Evolutionary conservation across 2,113 vertebrate species (phyloP).

Genomic region (Todiramphus chloris): DNA sequence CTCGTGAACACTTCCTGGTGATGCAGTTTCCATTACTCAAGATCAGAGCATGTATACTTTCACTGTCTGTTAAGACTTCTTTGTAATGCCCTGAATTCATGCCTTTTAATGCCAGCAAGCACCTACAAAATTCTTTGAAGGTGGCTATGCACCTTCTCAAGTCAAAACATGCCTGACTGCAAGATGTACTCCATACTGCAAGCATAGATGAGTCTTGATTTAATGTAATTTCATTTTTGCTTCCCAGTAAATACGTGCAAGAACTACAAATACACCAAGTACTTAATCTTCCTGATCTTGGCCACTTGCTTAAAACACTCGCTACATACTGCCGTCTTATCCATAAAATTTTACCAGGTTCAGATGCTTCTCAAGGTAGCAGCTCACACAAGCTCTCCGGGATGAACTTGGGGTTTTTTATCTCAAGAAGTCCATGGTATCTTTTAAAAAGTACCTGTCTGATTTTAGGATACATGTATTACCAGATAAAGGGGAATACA

Average conservation of each 20-base stretch:
- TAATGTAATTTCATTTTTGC: not conserved
- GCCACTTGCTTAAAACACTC: not conserved
- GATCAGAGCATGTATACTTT: not conserved
- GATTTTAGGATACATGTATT: not conserved
- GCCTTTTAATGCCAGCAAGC: conserved; percentile 1
- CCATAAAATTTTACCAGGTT: not conserved
- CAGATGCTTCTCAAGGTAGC: not conserved
- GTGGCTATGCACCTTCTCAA: not conserved
- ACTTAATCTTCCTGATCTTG: not conserved
- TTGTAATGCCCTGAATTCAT: not conserved
- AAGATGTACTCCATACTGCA: not conserved
- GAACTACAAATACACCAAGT: not conserved
- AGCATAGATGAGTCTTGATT: not conserved
- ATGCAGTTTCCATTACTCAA: not conserved
- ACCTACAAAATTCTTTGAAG: conserved; percentile 39
- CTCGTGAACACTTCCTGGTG: not conserved
- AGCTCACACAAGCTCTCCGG: not conserved
- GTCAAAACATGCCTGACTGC: not conserved
- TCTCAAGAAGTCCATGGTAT: not conserved
- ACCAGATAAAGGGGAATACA: not conserved
- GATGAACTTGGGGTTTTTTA: not conserved
- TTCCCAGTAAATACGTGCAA: not conserved
- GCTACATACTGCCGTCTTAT: not conserved
- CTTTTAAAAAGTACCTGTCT: not conserved
- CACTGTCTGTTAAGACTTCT: not conserved